Base-by-base conservation (phyloP, 2,113 vertebrate genomes). In the Dipodomys stephensi region DNA sequence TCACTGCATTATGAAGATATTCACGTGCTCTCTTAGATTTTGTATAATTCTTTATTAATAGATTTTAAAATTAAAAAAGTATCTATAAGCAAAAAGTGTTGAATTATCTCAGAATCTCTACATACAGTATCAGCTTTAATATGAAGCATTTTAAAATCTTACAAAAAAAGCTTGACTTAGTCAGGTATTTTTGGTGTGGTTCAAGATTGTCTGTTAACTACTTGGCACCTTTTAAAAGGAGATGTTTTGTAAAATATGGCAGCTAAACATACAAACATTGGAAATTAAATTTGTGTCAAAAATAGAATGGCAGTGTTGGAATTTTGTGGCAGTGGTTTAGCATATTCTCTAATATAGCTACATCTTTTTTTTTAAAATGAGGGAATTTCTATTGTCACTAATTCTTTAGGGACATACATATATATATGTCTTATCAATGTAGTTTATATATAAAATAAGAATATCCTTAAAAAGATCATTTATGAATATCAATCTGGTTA, bases 361-460 rank as follows among this genome's bases (percentile, higher is more conserved):
- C 3, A 92, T 18, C 65, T 90, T 92, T 92, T 57, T 16, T 39
- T 16, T 15, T 74, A 64, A 62, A 83, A 65, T 35, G 20, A 80
- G 91, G 46, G 27, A 53, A 67, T 90, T 71, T 94, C 65, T 83
- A 22, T 78, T 9, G 67, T 88, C 77, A 83, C 0, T 91, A 83
- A 88, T 83, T 64, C 35, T 77, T 87, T 93, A 94, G 39, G 12
- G 53, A 57, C 12, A 20, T 87, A n/a, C 89, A 44, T 57, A 57
- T 68, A 67, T 86, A 89, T 57, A 83, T 88, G n/a, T 90, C 46
- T 87, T 95, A 28, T 87, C 72, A 62, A 0, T 89, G 44, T 93
- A 84, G 65, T 93, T 96, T 91, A 87, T 88, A 78, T 87, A 85
- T 93, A 96, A 96, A 57, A 4, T 77, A 84, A 72, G 82, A 85